These are phyloP conservation scores for Nasonia vitripennis DNA, from an alignment of 1,140 invertebrate genomes.

Conservation along the genomic window DNA sequence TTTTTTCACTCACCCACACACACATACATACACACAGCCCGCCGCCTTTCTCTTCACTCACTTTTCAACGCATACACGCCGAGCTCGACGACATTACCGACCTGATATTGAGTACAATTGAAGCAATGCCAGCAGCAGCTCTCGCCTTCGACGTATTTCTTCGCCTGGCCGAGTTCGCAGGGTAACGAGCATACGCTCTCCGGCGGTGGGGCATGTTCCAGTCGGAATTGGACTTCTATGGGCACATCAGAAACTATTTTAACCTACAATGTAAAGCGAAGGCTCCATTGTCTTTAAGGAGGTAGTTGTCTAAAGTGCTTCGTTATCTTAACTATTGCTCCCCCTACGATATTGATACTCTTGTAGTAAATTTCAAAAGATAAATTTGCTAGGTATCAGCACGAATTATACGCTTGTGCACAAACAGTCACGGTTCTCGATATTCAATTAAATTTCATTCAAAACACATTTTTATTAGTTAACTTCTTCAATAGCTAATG, in stretches of 20 bases:
- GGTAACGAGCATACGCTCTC: slow-evolving; percentile 92
- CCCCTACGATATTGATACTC: neutral
- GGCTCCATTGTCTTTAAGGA: neutral
- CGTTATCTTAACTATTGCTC: neutral
- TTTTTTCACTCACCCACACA: slow-evolving; percentile 22
- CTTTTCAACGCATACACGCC: neutral
- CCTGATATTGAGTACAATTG: slow-evolving; percentile 94
- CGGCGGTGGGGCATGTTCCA: slow-evolving; percentile 84
- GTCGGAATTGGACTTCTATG: slow-evolving; percentile 88
- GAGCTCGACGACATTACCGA: slow-evolving; percentile 67
- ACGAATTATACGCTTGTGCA: neutral
- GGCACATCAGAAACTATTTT: slow-evolving; percentile 37
- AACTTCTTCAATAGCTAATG: neutral
- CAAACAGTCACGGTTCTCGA: neutral
- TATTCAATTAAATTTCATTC: neutral
- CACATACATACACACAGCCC: neutral
- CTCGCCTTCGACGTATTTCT: slow-evolving; percentile 93
- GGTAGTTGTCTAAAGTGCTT: neutral
- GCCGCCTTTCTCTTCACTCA: neutral
- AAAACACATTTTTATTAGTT: neutral
- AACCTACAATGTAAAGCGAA: slow-evolving; percentile 30
- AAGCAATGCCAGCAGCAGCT: slow-evolving; percentile 98
- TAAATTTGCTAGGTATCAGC: neutral
- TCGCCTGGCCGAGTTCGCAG: slow-evolving; percentile 90
- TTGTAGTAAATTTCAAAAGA: neutral